Conservation (phyloP, 1,140 invertebrate species). For the Aleiodes sp. region DNA sequence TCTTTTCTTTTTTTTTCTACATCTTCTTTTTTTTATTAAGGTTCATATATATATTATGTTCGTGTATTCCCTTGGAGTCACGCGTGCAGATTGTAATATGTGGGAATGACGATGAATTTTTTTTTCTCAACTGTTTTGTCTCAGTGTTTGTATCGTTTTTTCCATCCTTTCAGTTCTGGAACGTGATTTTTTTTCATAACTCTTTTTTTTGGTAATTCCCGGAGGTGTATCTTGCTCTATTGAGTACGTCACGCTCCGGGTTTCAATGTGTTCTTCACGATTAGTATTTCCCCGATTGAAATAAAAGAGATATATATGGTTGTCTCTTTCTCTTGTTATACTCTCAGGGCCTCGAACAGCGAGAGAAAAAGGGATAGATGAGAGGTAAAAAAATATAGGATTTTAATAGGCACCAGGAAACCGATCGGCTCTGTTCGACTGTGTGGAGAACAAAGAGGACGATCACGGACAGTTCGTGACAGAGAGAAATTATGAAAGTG, state of each 20-base stretch:
- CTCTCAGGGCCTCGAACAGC: too few species aligned
- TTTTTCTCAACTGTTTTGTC: slow-evolving; percentile 20
- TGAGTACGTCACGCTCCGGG: slow-evolving; percentile 18
- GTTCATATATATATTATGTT: slow-evolving; percentile 14
- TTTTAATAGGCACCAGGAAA: slow-evolving; percentile 41
- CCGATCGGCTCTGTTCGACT: slow-evolving; percentile 25
- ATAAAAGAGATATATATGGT: slow-evolving; percentile 7
- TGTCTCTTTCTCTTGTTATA: too few species aligned
- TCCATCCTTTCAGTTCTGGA: neutral
- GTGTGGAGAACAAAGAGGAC: slow-evolving; percentile 36
- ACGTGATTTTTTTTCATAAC: neutral
- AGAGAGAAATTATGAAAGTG: slow-evolving; percentile 41
- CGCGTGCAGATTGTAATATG: slow-evolving; percentile 20
- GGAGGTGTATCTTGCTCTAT: neutral
- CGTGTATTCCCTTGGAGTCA: slow-evolving; percentile 21
- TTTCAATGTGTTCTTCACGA: slow-evolving; percentile 15
- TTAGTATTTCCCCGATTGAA: slow-evolving; percentile 27
- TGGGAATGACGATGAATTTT: slow-evolving; percentile 3
- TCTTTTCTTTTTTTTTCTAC: neutral
- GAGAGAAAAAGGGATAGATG: neutral
- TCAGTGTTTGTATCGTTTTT: neutral
- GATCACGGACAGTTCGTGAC: slow-evolving; percentile 38
- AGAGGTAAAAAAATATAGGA: slow-evolving; percentile 3
- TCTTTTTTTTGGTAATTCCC: neutral
- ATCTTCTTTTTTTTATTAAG: slow-evolving; percentile 4